A percentile compares a stretch with the other conserved stretches of the same genome.
Evolutionary conservation across 2,113 vertebrate genomes (phyloP).

Genomic region (Zosterops lateralis): DNA sequence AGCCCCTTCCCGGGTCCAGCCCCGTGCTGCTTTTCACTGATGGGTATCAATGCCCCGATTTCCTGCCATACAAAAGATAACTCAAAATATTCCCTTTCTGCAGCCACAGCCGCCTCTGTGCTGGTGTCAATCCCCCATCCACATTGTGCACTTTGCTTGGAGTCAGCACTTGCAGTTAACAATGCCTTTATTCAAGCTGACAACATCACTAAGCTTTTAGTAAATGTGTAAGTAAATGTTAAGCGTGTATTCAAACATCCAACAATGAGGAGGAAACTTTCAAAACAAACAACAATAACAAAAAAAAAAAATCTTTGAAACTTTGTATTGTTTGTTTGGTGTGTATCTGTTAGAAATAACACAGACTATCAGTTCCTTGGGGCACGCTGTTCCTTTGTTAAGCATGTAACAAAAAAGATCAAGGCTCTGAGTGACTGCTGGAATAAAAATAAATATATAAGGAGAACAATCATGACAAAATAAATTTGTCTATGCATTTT

Average conservation of each 20-base stretch:
- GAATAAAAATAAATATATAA: conserved; percentile 43
- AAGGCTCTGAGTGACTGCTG: neutral
- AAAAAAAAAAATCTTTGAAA: conserved; percentile 19
- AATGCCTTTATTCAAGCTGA: conserved; percentile 55
- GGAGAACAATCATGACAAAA: conserved; percentile 21
- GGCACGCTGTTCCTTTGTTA: conserved; percentile 36
- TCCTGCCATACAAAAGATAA: conserved; percentile 43
- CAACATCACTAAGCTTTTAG: conserved; percentile 25
- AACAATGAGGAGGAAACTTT: conserved; percentile 51
- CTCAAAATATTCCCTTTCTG: conserved; percentile 15
- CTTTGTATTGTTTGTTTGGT: conserved; percentile 45
- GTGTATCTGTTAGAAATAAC: conserved; percentile 53
- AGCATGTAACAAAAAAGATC: conserved; percentile 29
- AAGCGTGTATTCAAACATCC: conserved; percentile 46
- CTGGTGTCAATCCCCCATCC: neutral
- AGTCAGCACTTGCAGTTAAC: conserved; percentile 34
- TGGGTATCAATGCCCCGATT: neutral
- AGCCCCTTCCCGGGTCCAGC: neutral
- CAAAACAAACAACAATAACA: neutral
- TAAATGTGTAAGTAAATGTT: conserved; percentile 55
- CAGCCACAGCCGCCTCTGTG: neutral
- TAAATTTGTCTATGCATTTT: conserved; percentile 2
- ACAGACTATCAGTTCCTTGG: conserved; percentile 50
- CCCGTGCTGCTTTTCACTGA: neutral
- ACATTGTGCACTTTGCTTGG: conserved; percentile 31